Evolutionary conservation across 1,140 invertebrate species (phyloP).

Genomic region (Papilio dardanus): DNA sequence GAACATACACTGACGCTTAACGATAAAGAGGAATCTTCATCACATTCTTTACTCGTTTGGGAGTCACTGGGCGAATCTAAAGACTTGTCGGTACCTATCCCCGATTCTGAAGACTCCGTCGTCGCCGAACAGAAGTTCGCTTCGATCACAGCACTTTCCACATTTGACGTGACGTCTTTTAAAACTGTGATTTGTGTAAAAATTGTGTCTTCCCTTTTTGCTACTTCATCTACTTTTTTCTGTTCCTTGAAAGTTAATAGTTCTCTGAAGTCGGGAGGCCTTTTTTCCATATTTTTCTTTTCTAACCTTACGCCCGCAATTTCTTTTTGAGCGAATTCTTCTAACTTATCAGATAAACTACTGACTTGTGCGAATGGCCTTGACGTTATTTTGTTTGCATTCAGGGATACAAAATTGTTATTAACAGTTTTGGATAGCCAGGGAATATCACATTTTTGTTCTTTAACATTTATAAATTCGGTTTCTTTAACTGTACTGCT

Average conservation of each 20-base stretch:
- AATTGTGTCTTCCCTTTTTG: slow-evolving; percentile 71
- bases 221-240: slow-evolving; percentile 71
- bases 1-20: slow-evolving; percentile 77
- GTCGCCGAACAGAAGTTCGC: slow-evolving; percentile 71
- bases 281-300: slow-evolving; percentile 42
- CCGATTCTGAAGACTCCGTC: slow-evolving; percentile 75
- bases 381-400: slow-evolving; percentile 68
- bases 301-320: slow-evolving; percentile 40
- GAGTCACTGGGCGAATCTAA: slow-evolving; percentile 79
- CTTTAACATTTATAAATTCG: slow-evolving; percentile 62
- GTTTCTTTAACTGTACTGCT: slow-evolving; percentile 76
- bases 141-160: slow-evolving; percentile 77
- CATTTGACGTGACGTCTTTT: slow-evolving; percentile 75
- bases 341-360: slow-evolving; percentile 67
- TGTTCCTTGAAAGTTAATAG: slow-evolving; percentile 51
- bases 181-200: slow-evolving; percentile 78
- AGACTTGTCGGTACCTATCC: slow-evolving; percentile 78
- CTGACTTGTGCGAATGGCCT: slow-evolving; percentile 77
- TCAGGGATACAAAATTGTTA: slow-evolving; percentile 76
- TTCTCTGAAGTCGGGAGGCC: slow-evolving; percentile 45
- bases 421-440: slow-evolving; percentile 80
- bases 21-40: slow-evolving; percentile 78
- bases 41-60: slow-evolving; percentile 79
- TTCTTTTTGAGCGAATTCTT: slow-evolving; percentile 53
- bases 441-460: slow-evolving; percentile 76